Evolutionary conservation across 92 coral and sea anemone genomes (phyloP).

Genomic region (Phymanthus crucifer): DNA sequence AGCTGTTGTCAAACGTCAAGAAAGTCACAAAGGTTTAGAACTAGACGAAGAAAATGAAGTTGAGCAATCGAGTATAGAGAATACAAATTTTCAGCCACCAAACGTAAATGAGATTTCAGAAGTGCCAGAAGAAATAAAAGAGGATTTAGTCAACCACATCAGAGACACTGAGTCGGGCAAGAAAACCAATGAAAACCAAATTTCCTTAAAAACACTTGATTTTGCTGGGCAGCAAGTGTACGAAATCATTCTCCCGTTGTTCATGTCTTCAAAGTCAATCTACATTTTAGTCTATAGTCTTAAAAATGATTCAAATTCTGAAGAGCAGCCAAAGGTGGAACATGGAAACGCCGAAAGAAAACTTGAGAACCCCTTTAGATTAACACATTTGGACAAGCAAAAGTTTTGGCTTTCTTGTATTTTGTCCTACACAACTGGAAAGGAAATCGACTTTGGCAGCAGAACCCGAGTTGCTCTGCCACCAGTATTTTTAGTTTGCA

Average conservation of each 20-base stretch:
- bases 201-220: slow-evolving; percentile 47
- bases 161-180: background rate
- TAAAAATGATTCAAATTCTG: slow-evolving; percentile 34
- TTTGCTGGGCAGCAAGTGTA: slow-evolving; percentile 75
- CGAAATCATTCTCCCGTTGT: slow-evolving; percentile 66
- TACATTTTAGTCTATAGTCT: slow-evolving; percentile 57
- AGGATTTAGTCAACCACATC: background rate
- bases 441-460: background rate
- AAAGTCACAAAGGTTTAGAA: background rate
- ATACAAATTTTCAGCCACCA: background rate
- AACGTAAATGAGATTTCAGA: background rate
- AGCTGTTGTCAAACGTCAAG: background rate
- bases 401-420: slow-evolving; percentile 67
- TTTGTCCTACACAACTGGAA: slow-evolving; percentile 25
- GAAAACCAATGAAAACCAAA: background rate
- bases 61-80: background rate
- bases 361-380: slow-evolving; percentile 23
- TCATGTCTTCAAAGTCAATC: slow-evolving; percentile 57
- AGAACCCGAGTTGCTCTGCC: background rate
- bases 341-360: slow-evolving; percentile 34
- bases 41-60: background rate
- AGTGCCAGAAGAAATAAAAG: background rate
- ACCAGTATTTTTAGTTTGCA: slow-evolving; percentile 48
- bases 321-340: slow-evolving; percentile 41
- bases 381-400: slow-evolving; percentile 50